phyloP scores from a whole-genome alignment of 2,888 invertebrate species.

The Sipha maydis region DNA sequence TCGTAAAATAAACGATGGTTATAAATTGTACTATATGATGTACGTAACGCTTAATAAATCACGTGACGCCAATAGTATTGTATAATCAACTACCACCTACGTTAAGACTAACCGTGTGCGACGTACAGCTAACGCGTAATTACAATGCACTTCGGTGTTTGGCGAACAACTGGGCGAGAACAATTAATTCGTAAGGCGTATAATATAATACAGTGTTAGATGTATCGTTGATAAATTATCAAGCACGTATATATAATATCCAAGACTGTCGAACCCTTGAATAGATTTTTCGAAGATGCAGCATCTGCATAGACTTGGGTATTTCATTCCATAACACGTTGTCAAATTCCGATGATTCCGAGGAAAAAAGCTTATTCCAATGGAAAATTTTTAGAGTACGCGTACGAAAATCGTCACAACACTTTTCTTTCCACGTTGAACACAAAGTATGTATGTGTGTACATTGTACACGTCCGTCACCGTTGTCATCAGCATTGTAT shows the following conservation, averaged over 20 bases:
- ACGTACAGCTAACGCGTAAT: neutral
- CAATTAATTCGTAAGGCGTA: too few species aligned
- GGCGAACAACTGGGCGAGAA: too few species aligned
- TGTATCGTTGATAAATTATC: neutral
- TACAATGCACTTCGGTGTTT: neutral
- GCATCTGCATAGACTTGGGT: neutral
- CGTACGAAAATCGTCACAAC: neutral
- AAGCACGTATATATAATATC: too few species aligned
- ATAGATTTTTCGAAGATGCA: too few species aligned
- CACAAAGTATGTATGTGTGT: neutral
- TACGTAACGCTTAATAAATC: neutral
- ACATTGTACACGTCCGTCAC: neutral
- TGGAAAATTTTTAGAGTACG: too few species aligned
- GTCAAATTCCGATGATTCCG: neutral
- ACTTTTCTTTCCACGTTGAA: neutral
- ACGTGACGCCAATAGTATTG: neutral
- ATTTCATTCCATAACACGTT: neutral
- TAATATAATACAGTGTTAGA: too few species aligned
- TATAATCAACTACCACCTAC: neutral
- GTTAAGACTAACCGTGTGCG: neutral
- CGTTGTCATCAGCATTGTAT: too few species aligned
- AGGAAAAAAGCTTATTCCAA: neutral
- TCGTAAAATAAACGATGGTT: neutral
- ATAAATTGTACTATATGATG: neutral
- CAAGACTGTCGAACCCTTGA: too few species aligned